Percentiles rank a stretch among this genome's conserved stretches.
Conservation (phyloP, 2,113 vertebrate genomes). For the Gallinago media region DNA sequence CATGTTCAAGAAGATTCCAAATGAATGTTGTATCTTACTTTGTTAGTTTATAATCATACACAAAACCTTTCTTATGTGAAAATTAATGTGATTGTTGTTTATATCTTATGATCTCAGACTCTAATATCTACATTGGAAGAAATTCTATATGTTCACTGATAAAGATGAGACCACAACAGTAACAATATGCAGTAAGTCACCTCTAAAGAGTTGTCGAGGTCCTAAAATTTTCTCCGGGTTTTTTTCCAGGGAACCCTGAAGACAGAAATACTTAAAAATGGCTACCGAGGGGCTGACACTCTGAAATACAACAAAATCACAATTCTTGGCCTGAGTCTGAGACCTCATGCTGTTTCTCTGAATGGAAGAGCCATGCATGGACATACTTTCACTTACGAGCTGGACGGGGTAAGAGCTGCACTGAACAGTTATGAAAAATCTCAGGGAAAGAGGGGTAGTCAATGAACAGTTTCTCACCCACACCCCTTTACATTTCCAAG, state of each 20-base stretch:
- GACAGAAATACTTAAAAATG: constrained; percentile 60
- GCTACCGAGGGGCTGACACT: constrained; percentile 23
- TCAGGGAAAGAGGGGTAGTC: background rate
- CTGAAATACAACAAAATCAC: constrained; percentile 41
- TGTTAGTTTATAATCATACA: background rate
- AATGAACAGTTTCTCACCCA: background rate
- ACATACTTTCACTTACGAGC: background rate
- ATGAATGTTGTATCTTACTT: background rate
- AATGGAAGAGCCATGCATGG: constrained; percentile 21
- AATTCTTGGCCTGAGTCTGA: constrained; percentile 52
- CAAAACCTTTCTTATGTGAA: background rate
- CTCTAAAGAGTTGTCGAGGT: background rate
- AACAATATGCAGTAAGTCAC: background rate
- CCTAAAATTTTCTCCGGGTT: constrained; percentile 9
- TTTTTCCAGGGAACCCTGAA: constrained; percentile 48
- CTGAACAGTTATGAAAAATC: background rate
- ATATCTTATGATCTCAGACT: background rate
- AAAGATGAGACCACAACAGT: background rate
- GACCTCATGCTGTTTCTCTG: constrained; percentile 13
- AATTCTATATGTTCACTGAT: background rate
- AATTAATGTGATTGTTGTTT: background rate
- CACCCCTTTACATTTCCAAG: background rate
- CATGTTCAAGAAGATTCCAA: background rate
- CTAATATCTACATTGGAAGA: background rate
- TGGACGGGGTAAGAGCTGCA: constrained; percentile 31